These are phyloP conservation scores for Xerus inauris DNA, from an alignment of 2,113 vertebrate genomes.

Conservation along the genomic window DNA sequence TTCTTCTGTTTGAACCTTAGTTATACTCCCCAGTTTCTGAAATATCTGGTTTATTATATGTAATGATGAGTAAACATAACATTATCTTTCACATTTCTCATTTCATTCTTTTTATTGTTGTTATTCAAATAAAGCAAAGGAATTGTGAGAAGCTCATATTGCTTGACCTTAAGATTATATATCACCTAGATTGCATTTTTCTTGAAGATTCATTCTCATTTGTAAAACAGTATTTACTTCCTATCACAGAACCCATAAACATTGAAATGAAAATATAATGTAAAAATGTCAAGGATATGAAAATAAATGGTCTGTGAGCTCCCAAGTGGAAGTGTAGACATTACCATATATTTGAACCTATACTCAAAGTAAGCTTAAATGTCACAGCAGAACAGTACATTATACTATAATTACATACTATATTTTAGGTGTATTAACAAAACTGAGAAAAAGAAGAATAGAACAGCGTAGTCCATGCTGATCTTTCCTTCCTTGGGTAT, in stretches of 20 bases:
- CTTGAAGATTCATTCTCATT: slow-evolving; percentile 6
- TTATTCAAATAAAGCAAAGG: not conserved
- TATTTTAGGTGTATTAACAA: not conserved
- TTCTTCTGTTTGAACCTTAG: not conserved
- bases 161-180: not conserved
- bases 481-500: not conserved
- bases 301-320: slow-evolving; percentile 70
- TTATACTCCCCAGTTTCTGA: not conserved
- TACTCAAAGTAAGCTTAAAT: slow-evolving; percentile 49
- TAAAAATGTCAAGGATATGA: slow-evolving; percentile 71
- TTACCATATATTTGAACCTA: slow-evolving; percentile 11
- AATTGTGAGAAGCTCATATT: not conserved
- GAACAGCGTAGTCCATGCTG: not conserved
- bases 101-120: slow-evolving; percentile 18
- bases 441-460: not conserved
- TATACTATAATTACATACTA: not conserved
- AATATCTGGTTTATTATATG: not conserved
- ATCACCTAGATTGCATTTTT: not conserved
- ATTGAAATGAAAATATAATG: slow-evolving; percentile 56
- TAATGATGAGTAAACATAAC: not conserved
- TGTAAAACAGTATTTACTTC: slow-evolving; percentile 25
- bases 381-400: not conserved
- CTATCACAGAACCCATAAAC: slow-evolving; percentile 48
- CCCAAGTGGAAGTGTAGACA: not conserved
- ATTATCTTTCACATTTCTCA: slow-evolving; percentile 29